Evolutionary conservation across 2,888 invertebrate genomes (phyloP), one percentile per base, ranked within the genome.

Genomic region (Drosophila kanekoi): DNA sequence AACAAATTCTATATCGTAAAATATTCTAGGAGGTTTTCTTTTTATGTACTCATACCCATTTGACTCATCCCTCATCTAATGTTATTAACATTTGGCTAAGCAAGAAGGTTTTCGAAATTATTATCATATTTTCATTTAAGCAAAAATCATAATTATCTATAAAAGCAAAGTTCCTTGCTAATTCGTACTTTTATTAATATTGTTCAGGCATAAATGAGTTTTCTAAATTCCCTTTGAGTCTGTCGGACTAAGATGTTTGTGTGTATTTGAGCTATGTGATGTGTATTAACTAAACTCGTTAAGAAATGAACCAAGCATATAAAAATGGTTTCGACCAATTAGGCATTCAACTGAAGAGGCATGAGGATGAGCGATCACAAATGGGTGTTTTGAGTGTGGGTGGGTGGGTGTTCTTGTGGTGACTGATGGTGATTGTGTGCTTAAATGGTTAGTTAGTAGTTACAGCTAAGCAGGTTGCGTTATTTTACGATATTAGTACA

Each of bases 281-380:
- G 35, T 64, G 28, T 64, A 4, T 44, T 4, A 54, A 54, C 13
- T 20, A 32, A 6, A 65, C 10, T 33, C 18, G 35, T 18, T 35
- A 44, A 44, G 0, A 38, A 59, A 59, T 40, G 1, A 64, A 60
- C 10, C 8, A 67, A 67, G 52, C 47, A 38, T 3, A 45, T 58
- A 58, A 67, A 18, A 58, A 43, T 59, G 37, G 33, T 16, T 18
- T 41, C 8, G 35, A 38, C 58, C 67, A 68, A 67, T 68, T 67
- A 14, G 66, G 47, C 54, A 54, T 52, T 23, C 14, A 77, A 77
- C 60, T 43, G 8, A 79, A 63, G 52, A 63, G 11, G 52, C 49
- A 45, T 43, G 47, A 62, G 20, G 65, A 77, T 80, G 77, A 79
- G 72, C 72, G 77, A 72, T 77, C 66, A 66, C 28, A 72, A 60